These are phyloP conservation scores for Netelia virgata DNA, from an alignment of 2,888 invertebrate species.

Conservation along the genomic window DNA sequence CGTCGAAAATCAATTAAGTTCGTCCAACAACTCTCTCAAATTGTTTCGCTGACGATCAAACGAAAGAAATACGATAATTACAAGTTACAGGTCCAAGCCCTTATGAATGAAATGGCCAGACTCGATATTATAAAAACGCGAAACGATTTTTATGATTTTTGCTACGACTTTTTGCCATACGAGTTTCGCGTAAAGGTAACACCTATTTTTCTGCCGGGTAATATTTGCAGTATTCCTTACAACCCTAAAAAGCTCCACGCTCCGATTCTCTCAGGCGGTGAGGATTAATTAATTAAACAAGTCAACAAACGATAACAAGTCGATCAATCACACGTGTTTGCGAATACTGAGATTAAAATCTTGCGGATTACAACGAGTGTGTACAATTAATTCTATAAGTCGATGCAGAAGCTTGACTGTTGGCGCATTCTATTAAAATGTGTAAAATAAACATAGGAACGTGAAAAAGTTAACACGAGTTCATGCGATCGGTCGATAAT, in stretches of 20 bases:
- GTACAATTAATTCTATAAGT: too few relatives aligned
- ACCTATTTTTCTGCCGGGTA: conserved; percentile 80
- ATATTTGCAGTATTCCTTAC: conserved; percentile 77
- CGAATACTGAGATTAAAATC: background rate
- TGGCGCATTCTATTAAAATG: too few relatives aligned
- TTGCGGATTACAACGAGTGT: too few relatives aligned
- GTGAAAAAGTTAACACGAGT: background rate
- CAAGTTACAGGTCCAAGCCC: conserved; percentile 69
- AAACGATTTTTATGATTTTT: conserved; percentile 80
- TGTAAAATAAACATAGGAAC: background rate
- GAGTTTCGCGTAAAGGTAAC: conserved; percentile 78
- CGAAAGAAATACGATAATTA: conserved; percentile 77
- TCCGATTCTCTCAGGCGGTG: conserved; percentile 69
- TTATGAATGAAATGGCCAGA: conserved; percentile 79
- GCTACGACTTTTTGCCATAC: conserved; percentile 79
- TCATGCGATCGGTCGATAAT: background rate
- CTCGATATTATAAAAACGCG: conserved; percentile 76
- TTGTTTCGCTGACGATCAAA: conserved; percentile 69
- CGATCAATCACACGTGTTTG: background rate
- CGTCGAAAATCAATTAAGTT: conserved; percentile 78
- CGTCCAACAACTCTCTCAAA: conserved; percentile 68
- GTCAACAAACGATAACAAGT: background rate
- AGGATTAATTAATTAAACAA: background rate
- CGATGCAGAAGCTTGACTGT: too few relatives aligned
- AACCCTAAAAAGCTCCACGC: conserved; percentile 69